These are phyloP conservation scores for Cyphomyrus discorhynchus DNA, from an alignment of 2,113 vertebrate species.

Conservation along the genomic window DNA sequence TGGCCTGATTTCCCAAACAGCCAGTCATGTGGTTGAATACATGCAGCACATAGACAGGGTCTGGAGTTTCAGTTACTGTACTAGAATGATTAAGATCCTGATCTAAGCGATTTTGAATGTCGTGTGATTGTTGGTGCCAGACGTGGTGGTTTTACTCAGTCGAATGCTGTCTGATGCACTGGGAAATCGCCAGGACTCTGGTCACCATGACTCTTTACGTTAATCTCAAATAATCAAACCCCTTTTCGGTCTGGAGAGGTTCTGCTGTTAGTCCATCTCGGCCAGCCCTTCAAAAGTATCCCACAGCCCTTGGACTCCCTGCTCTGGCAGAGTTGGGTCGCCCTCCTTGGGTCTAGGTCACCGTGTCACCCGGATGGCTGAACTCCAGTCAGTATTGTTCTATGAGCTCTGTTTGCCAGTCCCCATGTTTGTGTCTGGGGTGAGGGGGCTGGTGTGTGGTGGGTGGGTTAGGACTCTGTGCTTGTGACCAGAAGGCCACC, in stretches of 20 bases:
- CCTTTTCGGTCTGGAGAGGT: background rate
- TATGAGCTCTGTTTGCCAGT: background rate
- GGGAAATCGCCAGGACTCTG: background rate
- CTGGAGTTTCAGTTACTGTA: background rate
- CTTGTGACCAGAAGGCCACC: background rate
- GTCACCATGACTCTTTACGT: background rate
- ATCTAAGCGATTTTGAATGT: background rate
- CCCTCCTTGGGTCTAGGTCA: background rate
- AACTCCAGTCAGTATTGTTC: background rate
- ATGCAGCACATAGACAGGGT: background rate
- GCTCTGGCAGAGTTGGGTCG: background rate
- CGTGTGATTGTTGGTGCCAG: background rate
- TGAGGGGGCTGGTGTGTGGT: background rate
- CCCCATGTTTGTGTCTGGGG: background rate
- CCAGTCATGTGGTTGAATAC: background rate
- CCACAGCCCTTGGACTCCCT: background rate
- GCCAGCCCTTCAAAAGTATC: background rate
- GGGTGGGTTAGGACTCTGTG: background rate
- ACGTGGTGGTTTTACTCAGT: background rate
- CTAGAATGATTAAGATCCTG: background rate
- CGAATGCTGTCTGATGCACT: background rate
- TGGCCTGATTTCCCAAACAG: background rate
- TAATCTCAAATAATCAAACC: background rate
- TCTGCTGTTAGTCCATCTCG: background rate
- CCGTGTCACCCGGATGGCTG: background rate